Base-by-base conservation (phyloP, 2,797 vertebrate species). In the Nyctibius grandis region DNA sequence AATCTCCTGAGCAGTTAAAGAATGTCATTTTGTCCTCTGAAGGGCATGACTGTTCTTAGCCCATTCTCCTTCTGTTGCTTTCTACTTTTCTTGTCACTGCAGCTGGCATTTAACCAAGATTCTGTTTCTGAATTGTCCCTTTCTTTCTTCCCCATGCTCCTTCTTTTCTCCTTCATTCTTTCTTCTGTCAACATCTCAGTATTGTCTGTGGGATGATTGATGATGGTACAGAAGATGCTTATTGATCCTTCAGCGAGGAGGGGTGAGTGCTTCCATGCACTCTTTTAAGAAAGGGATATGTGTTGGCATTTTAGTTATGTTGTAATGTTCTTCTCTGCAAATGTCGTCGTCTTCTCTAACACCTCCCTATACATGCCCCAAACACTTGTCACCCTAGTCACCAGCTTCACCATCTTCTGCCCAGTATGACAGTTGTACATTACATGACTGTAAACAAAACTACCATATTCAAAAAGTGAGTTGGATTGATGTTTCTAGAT, bases 1-100 rank as follows among this genome's bases (percentile, higher is more conserved):
- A 95, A 73, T 42, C 60, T 94, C 73, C 63, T 76, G 51, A 89
- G 74, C 67, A 94, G 81, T 89, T 95, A 96, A 96, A 73, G 82
- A 88, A 92, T 77, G 61, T 69, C 4, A 88, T 47, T 95, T 94
- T 96, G 61, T 93, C 85, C 72, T 79, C 74, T 73, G 36, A 95
- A 93, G 75, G 85, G 25, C 83, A 70, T 1, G 13, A 44, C 56
- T 33, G 9, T 93, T 84, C 53, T 79, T 81, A 85, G 28, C 48
- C 67, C 33, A 23, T 57, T 93, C 33, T 94, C 56, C 67, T 89
- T 73, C 77, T 89, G n/a, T 76, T 84, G 38, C 78, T 93, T 72
- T 91, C 38, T 90, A 19, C 80, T 96, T 95, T 88, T 78, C 51
- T 77, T 84, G 54, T 77, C 83, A 38, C n/a, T 77, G 59, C 21